Evolutionary conservation across 2,113 vertebrate genomes (phyloP).

Genomic region (Brienomyrus longianalis): DNA sequence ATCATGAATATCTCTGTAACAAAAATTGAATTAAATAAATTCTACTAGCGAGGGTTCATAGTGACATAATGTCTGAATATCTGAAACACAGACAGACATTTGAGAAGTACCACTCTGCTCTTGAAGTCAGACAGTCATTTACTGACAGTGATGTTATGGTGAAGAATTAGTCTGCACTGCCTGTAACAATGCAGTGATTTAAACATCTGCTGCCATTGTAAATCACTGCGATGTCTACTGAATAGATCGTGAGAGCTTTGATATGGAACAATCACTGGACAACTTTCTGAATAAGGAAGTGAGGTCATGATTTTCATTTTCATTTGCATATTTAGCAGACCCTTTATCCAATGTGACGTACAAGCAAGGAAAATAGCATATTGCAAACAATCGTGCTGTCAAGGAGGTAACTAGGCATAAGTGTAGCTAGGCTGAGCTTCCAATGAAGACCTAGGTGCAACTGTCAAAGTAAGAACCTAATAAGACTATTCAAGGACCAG

Average conservation of each 20-base stretch:
- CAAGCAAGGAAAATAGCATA: not conserved
- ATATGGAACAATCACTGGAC: not conserved
- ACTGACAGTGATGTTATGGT: not conserved
- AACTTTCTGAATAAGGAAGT: constrained; percentile 34
- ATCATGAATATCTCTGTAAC: not conserved
- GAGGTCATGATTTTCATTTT: constrained; percentile 38
- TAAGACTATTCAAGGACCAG: not conserved
- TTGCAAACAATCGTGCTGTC: not conserved
- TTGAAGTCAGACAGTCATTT: not conserved
- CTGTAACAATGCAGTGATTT: not conserved
- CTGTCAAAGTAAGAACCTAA: not conserved
- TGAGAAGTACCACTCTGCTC: not conserved
- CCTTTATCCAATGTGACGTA: not conserved
- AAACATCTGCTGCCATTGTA: not conserved
- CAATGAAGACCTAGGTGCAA: not conserved
- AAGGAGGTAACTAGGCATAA: not conserved
- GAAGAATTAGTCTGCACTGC: not conserved
- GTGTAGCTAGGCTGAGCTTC: not conserved
- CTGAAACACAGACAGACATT: not conserved
- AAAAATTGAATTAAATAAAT: not conserved
- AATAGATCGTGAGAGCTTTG: not conserved
- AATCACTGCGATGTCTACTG: not conserved
- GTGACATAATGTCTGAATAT: not conserved
- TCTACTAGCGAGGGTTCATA: not conserved
- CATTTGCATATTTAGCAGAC: not conserved